Percentiles rank a stretch among this genome's conserved stretches.
These are phyloP conservation scores for Sipunculus nudus DNA, from an alignment of 2,888 invertebrate genomes.

Conservation along the genomic window DNA sequence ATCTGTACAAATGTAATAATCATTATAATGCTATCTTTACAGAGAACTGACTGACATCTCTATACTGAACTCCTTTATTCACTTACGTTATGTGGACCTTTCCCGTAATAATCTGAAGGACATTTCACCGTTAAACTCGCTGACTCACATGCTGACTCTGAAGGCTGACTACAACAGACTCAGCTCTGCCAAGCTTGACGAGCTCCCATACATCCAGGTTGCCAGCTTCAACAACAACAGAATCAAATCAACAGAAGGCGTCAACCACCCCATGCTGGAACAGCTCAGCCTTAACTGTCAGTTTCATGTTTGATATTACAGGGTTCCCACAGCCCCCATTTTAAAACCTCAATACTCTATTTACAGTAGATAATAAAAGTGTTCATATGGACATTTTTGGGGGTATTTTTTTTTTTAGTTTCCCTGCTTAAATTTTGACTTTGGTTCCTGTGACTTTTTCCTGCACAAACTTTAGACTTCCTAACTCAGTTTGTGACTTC, in stretches of 20 bases:
- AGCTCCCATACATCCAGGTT: slow-evolving; percentile 63
- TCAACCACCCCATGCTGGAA: slow-evolving; percentile 64
- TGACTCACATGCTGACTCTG: slow-evolving; percentile 62
- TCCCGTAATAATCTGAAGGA: slow-evolving; percentile 63
- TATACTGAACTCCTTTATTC: slow-evolving; percentile 61
- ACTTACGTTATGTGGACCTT: slow-evolving; percentile 65
- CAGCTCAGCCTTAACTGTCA: slow-evolving; percentile 63
- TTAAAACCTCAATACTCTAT: not conserved
- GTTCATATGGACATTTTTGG: too few relatives aligned
- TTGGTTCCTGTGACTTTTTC: too few relatives aligned
- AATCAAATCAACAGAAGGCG: slow-evolving; percentile 59
- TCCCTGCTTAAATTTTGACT: too few relatives aligned
- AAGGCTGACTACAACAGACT: slow-evolving; percentile 62
- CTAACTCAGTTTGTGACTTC: too few relatives aligned
- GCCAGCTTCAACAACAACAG: slow-evolving; percentile 64
- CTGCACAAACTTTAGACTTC: too few relatives aligned
- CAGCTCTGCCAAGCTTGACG: slow-evolving; percentile 55
- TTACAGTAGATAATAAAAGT: too few relatives aligned
- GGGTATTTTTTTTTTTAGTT: too few relatives aligned
- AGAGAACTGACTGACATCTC: slow-evolving; percentile 63
- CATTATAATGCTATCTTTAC: too few relatives aligned
- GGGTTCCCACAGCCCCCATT: not conserved
- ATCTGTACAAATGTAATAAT: too few relatives aligned
- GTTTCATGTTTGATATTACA: slow-evolving; percentile 28
- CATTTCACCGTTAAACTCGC: slow-evolving; percentile 58